Percentiles rank a stretch among this genome's conserved stretches.
These are phyloP conservation scores for Chelon auratus DNA, from an alignment of 2,797 vertebrate species.

Conservation along the genomic window DNA sequence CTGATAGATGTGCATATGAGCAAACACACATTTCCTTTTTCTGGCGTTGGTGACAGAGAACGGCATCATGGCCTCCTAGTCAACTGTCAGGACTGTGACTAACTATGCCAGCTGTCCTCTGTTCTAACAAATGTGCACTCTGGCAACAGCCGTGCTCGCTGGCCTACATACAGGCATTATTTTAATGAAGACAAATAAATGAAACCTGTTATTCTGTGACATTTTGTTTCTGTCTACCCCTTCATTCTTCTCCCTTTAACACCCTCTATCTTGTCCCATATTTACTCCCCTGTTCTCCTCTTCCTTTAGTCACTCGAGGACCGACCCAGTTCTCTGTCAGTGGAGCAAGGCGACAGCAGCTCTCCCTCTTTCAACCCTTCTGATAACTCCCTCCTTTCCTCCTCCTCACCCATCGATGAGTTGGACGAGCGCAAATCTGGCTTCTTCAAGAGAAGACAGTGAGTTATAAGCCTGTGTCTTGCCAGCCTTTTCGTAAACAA, in stretches of 20 bases:
- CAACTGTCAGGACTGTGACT: slow-evolving; percentile 74
- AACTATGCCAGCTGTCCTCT: slow-evolving; percentile 75
- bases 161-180: slow-evolving; percentile 19
- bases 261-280: neutral
- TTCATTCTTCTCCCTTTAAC: slow-evolving; percentile 1
- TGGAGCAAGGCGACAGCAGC: slow-evolving; percentile 95
- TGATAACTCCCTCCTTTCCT: slow-evolving; percentile 96
- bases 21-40: slow-evolving; percentile 2
- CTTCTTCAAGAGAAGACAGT: slow-evolving; percentile 96
- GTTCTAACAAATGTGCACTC: slow-evolving; percentile 61
- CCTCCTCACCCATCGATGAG: slow-evolving; percentile 96
- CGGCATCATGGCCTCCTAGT: slow-evolving; percentile 55
- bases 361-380: slow-evolving; percentile 96
- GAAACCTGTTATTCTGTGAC: neutral
- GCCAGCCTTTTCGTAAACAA: slow-evolving; percentile 51
- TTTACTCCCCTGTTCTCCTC: neutral
- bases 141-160: slow-evolving; percentile 29
- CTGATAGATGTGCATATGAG: slow-evolving; percentile 13
- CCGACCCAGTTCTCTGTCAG: slow-evolving; percentile 93
- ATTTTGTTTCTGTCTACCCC: neutral
- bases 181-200: slow-evolving; percentile 9
- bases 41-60: slow-evolving; percentile 66
- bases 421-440: slow-evolving; percentile 95
- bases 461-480: slow-evolving; percentile 70
- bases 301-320: slow-evolving; percentile 91